phyloP scores from a whole-genome alignment of 2,797 vertebrate genomes.

The Neosalanx taihuensis region DNA sequence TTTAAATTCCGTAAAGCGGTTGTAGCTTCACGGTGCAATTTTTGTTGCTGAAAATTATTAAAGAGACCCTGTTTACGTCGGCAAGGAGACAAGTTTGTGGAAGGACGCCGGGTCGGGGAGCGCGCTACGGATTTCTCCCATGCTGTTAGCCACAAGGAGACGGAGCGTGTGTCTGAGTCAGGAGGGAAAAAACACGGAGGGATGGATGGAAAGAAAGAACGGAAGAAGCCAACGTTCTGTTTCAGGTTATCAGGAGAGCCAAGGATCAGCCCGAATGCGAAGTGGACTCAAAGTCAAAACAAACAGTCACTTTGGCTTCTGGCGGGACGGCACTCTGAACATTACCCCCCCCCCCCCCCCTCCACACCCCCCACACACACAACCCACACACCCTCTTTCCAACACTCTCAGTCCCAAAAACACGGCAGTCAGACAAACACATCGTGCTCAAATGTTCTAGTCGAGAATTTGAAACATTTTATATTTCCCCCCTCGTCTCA shows the following conservation, averaged over 20 bases:
- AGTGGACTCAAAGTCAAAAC: conserved; percentile 70
- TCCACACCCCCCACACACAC: conserved; percentile 13
- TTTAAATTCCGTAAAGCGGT: not conserved
- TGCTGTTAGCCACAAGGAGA: conserved; percentile 55
- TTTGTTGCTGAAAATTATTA: not conserved
- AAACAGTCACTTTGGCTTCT: conserved; percentile 63
- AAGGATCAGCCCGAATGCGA: conserved; percentile 66
- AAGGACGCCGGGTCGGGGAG: conserved; percentile 24
- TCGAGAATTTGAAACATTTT: conserved; percentile 47
- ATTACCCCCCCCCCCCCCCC: conserved; percentile 60
- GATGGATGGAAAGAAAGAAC: conserved; percentile 39
- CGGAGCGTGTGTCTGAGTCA: conserved; percentile 76
- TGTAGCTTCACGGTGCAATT: not conserved
- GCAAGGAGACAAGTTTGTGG: conserved; percentile 4
- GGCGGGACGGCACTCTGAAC: conserved; percentile 52
- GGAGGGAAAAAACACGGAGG: conserved; percentile 45
- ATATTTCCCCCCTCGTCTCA: conserved; percentile 28
- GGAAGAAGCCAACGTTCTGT: conserved; percentile 51
- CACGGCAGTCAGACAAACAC: conserved; percentile 56
- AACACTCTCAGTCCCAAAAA: conserved; percentile 45
- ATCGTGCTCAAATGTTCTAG: conserved; percentile 54
- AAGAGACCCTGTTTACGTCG: not conserved
- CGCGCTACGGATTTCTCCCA: conserved; percentile 15
- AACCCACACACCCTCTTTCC: conserved; percentile 19
- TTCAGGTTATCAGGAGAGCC: conserved; percentile 56